phyloP scores from a whole-genome alignment of 2,888 invertebrate species.

The Ormyrus thymus region DNA sequence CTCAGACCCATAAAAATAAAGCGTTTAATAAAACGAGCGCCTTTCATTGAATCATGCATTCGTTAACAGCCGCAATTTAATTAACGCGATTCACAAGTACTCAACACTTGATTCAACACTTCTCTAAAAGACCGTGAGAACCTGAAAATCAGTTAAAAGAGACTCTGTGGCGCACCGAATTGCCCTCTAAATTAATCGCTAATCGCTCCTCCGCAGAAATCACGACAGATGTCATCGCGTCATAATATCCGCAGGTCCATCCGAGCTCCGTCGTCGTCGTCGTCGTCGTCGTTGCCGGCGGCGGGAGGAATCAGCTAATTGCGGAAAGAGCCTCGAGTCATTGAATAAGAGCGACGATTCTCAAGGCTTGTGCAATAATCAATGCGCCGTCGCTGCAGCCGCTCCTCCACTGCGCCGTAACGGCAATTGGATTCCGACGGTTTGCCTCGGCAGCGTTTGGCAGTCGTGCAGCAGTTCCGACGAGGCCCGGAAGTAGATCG shows the following conservation, averaged over 20 bases:
- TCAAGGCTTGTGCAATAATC: conserved; percentile 37
- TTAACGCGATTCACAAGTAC: neutral
- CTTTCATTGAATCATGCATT: no score
- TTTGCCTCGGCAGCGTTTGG: conserved; percentile 20
- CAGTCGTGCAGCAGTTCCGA: neutral
- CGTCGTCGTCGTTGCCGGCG: no score
- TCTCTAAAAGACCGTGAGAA: neutral
- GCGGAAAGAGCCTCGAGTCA: neutral
- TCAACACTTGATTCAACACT: neutral
- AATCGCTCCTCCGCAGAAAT: no score
- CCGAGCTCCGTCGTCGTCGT: no score
- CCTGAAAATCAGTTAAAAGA: neutral
- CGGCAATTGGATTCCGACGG: conserved; percentile 31
- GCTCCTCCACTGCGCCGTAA: neutral
- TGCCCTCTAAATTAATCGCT: no score
- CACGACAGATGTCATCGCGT: no score
- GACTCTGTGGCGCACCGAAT: no score
- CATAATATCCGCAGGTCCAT: neutral
- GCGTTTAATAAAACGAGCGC: no score
- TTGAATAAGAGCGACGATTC: neutral
- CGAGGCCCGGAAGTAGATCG: no score
- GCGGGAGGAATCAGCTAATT: conserved; percentile 15
- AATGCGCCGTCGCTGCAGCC: conserved; percentile 8
- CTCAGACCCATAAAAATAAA: no score
- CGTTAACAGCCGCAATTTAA: neutral